Evolutionary conservation across 53 echinoderm and acorn worm species (phyloP).

Genomic region (Astropecten irregularis): DNA sequence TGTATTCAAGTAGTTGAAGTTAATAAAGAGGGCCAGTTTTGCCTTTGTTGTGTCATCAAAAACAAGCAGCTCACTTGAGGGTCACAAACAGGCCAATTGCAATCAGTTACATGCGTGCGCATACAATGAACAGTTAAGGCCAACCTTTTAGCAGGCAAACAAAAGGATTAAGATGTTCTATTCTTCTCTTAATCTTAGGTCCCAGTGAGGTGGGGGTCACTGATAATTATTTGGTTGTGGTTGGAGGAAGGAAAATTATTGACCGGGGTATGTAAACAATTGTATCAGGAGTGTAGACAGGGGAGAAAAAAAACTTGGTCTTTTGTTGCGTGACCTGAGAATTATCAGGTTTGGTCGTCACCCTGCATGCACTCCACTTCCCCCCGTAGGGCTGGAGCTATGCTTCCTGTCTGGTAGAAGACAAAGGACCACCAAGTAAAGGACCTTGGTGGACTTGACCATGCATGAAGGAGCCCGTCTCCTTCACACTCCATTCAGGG

Average conservation of each 20-base stretch:
- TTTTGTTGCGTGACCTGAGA: not conserved
- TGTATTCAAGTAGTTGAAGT: too few relatives aligned
- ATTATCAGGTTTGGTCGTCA: not conserved
- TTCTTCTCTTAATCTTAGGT: too few relatives aligned
- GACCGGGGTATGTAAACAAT: conserved; percentile 8
- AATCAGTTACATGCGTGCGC: not conserved
- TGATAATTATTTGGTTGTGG: not conserved
- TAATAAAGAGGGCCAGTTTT: too few relatives aligned
- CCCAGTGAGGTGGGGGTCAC: conserved; percentile 8
- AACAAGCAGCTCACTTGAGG: not conserved
- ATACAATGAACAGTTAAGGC: too few relatives aligned
- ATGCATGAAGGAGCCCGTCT: not conserved
- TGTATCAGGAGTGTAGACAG: not conserved
- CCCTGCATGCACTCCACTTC: too few relatives aligned
- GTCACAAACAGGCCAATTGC: not conserved
- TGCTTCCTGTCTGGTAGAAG: not conserved
- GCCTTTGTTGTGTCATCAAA: conserved; percentile 27
- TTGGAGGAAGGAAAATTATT: not conserved
- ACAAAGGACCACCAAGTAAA: not conserved
- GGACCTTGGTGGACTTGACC: conserved; percentile 45
- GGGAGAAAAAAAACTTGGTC: not conserved
- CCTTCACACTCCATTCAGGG: not conserved
- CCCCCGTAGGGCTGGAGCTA: not conserved
- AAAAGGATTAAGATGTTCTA: not conserved
- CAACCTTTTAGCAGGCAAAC: conserved; percentile 22